Base-by-base conservation (phyloP, 2,888 invertebrate genomes). In the Arrhopalites spinosus region DNA sequence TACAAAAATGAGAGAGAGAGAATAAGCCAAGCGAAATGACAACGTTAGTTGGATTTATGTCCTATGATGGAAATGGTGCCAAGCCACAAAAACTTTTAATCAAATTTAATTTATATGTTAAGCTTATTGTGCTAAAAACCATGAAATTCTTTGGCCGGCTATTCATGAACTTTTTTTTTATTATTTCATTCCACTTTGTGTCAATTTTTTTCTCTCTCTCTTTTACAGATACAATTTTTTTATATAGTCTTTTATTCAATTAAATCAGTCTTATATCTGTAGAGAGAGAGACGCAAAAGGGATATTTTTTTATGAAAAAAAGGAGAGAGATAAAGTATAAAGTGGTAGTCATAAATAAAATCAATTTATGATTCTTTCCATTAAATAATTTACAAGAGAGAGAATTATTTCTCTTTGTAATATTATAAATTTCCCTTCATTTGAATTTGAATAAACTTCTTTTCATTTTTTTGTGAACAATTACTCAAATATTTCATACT, bases 41-140 rank as follows among this genome's bases (percentile, higher is more conserved):
- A 64, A n/a, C 29, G 29, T 64, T 30, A n/a, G 20, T 30, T 20
- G 20, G 66, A 45, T 45, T 66, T 43, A 43, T 66, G 66, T n/a
- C 29, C 63, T 63, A n/a, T 50, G 11, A 53, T 59, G 2, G 53
- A 56, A 56, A 25, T 59, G 1, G 25, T 59, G 59, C 25, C 59
- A 27, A 59, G 25, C 59, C 59, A 59, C 25, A 25, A 15, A 64
- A 66, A 45, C 66, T 43, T 66, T 66, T 66, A 66, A 66, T 66
- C 66, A 45, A 23, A 66, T 66, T 66, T 66, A 66, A 66, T 66
- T 66, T 66, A 66, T 66, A 45, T 66, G 66, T 66, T 66, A 43
- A 66, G 66, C 66, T 66, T 43, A 66, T 66, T 43, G 43, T 45
- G 45, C 20, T 20, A 23, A 66, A 66, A 45, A 66, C 66, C 66